Evolutionary conservation across 1,140 invertebrate genomes (phyloP).

Genomic region (Araneus ventricosus): DNA sequence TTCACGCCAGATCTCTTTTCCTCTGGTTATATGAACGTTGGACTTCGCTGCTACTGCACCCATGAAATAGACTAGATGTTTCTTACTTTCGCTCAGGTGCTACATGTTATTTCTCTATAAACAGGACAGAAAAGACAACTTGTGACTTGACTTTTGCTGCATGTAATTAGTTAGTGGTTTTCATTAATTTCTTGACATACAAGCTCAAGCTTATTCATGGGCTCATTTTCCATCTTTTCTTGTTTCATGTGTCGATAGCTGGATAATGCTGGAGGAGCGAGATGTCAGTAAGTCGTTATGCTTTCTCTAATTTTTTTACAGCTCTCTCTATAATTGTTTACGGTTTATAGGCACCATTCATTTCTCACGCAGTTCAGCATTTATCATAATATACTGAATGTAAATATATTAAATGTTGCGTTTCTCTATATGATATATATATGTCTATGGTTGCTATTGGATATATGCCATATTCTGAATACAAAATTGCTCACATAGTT

Average conservation of each 20-base stretch:
- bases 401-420: constrained; percentile 52
- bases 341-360: not conserved
- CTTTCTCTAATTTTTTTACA: not conserved
- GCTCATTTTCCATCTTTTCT: not conserved
- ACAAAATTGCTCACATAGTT: constrained; percentile 51
- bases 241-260: not conserved
- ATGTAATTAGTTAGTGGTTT: constrained; percentile 31
- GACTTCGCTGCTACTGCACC: constrained; percentile 4
- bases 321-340: not conserved
- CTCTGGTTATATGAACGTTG: not conserved
- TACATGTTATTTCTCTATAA: not conserved
- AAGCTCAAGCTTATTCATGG: not conserved
- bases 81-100: constrained; percentile 18
- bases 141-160: not conserved
- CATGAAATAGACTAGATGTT: not conserved
- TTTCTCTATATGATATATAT: constrained; percentile 29
- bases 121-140: not conserved
- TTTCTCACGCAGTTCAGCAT: not conserved
- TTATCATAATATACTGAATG: not conserved
- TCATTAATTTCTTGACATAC: not conserved
- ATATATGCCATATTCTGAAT: constrained; percentile 14
- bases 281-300: not conserved
- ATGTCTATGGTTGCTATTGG: not conserved
- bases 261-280: not conserved
- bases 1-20: not conserved